phyloP scores from a whole-genome alignment of 2,888 invertebrate species.

The Caenorhabditis sp. region DNA sequence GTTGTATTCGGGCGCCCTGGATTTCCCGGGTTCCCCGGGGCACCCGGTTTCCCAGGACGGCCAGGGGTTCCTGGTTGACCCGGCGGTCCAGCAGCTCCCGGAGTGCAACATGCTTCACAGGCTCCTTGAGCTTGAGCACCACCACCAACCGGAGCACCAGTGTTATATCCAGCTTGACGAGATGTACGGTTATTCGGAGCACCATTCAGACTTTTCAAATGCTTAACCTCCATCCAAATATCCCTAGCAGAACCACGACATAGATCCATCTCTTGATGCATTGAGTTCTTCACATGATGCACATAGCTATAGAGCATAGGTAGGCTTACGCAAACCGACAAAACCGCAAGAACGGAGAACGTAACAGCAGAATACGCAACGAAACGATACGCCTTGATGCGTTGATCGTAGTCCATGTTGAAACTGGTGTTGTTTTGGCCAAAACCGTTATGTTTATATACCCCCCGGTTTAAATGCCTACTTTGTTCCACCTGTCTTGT shows the following conservation, averaged over 20 bases:
- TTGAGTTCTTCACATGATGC: slow-evolving; percentile 42
- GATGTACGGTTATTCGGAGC: slow-evolving; percentile 55
- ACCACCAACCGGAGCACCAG: slow-evolving; percentile 24
- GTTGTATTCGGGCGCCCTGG: slow-evolving; percentile 52
- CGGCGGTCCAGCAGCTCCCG: slow-evolving; percentile 53
- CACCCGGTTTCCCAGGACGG: slow-evolving; percentile 53
- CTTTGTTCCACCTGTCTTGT: not conserved
- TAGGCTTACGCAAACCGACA: slow-evolving; percentile 44
- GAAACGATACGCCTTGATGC: slow-evolving; percentile 23
- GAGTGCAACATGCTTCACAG: slow-evolving; percentile 65
- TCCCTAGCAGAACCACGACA: slow-evolving; percentile 56
- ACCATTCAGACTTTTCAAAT: slow-evolving; percentile 53
- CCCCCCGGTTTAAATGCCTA: not conserved
- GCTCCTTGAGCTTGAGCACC: slow-evolving; percentile 44
- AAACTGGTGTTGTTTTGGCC: not conserved
- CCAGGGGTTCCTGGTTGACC: slow-evolving; percentile 56
- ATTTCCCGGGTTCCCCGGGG: slow-evolving; percentile 58
- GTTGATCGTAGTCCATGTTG: slow-evolving; percentile 9
- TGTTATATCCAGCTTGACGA: slow-evolving; percentile 53
- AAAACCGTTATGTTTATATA: not conserved
- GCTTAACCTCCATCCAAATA: slow-evolving; percentile 56
- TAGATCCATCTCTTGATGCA: slow-evolving; percentile 48
- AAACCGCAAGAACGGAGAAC: slow-evolving; percentile 25
- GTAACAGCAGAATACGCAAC: slow-evolving; percentile 31
- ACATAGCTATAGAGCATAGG: slow-evolving; percentile 58